Conservation (phyloP, 2,888 invertebrate genomes). For the Osmoderma eremita region DNA sequence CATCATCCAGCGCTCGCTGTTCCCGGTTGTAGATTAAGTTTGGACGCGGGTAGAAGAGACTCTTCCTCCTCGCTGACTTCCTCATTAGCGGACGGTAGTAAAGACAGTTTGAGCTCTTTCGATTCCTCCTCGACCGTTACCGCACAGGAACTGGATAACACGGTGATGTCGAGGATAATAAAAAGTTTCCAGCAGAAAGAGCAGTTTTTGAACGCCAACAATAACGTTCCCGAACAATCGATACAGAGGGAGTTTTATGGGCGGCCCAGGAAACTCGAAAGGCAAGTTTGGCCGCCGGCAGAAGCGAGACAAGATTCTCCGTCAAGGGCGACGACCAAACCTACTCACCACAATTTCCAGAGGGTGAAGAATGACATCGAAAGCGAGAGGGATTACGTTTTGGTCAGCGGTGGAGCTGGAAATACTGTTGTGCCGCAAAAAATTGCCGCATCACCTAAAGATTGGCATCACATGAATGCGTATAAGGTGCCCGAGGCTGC, state of each 20-base stretch:
- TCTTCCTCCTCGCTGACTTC: constrained; percentile 69
- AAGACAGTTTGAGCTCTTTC: constrained; percentile 75
- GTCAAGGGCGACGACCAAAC: constrained; percentile 63
- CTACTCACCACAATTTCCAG: constrained; percentile 65
- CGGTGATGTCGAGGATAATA: constrained; percentile 77
- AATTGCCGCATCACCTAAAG: constrained; percentile 52
- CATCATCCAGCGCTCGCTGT: constrained; percentile 44
- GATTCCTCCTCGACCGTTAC: constrained; percentile 76
- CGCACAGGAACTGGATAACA: constrained; percentile 75
- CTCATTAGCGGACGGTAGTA: constrained; percentile 72
- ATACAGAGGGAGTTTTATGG: constrained; percentile 79
- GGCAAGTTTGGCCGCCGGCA: constrained; percentile 60
- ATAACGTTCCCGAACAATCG: constrained; percentile 66
- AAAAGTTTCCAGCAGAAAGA: constrained; percentile 91
- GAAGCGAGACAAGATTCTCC: constrained; percentile 62
- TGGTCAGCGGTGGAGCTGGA: constrained; percentile 40
- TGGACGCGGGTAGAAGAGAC: constrained; percentile 67
- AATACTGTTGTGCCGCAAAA: constrained; percentile 50
- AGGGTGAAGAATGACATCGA: constrained; percentile 64
- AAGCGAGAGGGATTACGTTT: constrained; percentile 58
- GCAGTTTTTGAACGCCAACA: constrained; percentile 83
- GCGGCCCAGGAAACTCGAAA: constrained; percentile 80
- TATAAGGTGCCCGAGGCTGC: constrained; percentile 54
- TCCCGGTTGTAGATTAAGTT: constrained; percentile 63
- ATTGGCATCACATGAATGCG: constrained; percentile 45